A percentile compares a stretch with the other conserved stretches of the same genome.
These are phyloP conservation scores for Solenodon paradoxus DNA, from an alignment of 2,113 vertebrate species.

Conservation along the genomic window DNA sequence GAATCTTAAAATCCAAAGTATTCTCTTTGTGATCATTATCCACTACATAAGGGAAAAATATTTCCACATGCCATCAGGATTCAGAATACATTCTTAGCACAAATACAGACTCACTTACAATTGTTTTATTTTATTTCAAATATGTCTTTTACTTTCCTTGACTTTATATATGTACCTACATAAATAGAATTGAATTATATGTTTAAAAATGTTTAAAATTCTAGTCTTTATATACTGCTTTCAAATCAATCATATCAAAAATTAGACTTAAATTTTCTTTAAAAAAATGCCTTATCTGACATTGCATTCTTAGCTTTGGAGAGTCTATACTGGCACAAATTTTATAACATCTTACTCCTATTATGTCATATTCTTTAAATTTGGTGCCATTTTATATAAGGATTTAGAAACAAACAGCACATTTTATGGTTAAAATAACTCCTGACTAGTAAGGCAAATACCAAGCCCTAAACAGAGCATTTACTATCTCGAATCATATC, in stretches of 20 bases:
- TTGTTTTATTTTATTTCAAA: not conserved
- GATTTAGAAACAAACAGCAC: not conserved
- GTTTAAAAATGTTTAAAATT: not conserved
- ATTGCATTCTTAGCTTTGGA: not conserved
- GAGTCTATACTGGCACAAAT: not conserved
- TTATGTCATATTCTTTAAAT: not conserved
- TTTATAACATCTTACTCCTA: not conserved
- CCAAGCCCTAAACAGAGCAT: not conserved
- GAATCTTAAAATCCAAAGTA: not conserved
- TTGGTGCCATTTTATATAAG: not conserved
- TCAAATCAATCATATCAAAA: slow-evolving; percentile 18
- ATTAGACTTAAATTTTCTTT: not conserved
- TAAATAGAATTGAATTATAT: not conserved
- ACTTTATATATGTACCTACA: not conserved
- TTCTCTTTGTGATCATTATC: not conserved
- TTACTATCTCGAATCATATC: not conserved
- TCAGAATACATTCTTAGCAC: not conserved
- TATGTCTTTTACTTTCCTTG: not conserved
- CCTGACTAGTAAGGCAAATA: not conserved
- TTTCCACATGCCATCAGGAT: not conserved
- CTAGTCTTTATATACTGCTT: not conserved
- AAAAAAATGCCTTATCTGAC: not conserved
- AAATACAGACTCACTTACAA: not conserved
- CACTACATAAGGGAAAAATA: not conserved
- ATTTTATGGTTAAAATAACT: not conserved